phyloP scores from a whole-genome alignment of 2,797 vertebrate genomes.

The Hoplostethus mediterraneus region DNA sequence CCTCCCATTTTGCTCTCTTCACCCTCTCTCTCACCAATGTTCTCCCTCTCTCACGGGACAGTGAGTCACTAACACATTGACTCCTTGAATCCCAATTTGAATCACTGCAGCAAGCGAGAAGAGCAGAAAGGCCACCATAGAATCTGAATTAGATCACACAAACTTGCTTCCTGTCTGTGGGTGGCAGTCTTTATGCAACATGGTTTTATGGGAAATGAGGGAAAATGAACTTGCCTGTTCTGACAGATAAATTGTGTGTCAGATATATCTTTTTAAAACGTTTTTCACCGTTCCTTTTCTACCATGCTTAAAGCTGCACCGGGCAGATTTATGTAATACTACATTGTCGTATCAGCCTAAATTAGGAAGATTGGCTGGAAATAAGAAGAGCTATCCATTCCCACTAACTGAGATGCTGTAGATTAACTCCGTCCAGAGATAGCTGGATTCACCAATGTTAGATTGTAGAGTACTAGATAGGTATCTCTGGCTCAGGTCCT shows the following conservation, averaged over 20 bases:
- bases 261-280: not conserved
- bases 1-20: slow-evolving; percentile 24
- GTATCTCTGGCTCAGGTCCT: too few relatives aligned
- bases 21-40: slow-evolving; percentile 33
- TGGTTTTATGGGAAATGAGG: slow-evolving; percentile 24
- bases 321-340: too few relatives aligned
- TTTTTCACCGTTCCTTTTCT: too few relatives aligned
- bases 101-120: slow-evolving; percentile 46
- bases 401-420: too few relatives aligned
- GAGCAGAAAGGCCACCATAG: slow-evolving; percentile 32
- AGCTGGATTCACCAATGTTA: too few relatives aligned
- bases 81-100: slow-evolving; percentile 60
- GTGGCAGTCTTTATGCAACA: slow-evolving; percentile 36
- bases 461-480: too few relatives aligned
- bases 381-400: too few relatives aligned
- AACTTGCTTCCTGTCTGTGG: slow-evolving; percentile 34
- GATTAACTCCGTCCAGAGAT: too few relatives aligned
- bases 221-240: not conserved
- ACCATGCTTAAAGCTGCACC: too few relatives aligned
- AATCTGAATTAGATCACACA: slow-evolving; percentile 60
- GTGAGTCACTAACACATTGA: slow-evolving; percentile 65
- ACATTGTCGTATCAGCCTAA: too few relatives aligned
- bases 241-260: not conserved
- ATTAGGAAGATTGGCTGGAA: too few relatives aligned
- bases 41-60: slow-evolving; percentile 45